Evolutionary conservation across 2,888 invertebrate genomes (phyloP).

Genomic region (Scotopteryx bipunctaria): DNA sequence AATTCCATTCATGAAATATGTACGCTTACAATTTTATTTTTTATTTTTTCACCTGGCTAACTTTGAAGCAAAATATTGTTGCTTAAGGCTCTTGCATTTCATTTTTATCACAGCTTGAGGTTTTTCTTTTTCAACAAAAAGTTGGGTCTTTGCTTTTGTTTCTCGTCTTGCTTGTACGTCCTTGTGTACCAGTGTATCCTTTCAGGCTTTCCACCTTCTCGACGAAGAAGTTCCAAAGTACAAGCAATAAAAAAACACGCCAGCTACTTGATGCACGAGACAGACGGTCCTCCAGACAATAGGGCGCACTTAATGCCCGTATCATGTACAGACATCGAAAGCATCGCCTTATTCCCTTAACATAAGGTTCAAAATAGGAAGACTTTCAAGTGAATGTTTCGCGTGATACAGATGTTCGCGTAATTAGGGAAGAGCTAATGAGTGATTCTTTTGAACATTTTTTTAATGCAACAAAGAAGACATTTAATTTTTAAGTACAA

Average conservation of each 20-base stretch:
- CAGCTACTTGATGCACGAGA: conserved; percentile 66
- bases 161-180: conserved; percentile 6
- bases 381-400: conserved; percentile 12
- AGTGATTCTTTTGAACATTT: conserved; percentile 40
- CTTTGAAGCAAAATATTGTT: too few relatives aligned
- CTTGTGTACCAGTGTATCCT: conserved; percentile 4
- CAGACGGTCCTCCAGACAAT: conserved; percentile 76
- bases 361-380: conserved; percentile 26
- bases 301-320: conserved; percentile 68
- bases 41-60: too few relatives aligned
- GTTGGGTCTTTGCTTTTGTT: conserved; percentile 2
- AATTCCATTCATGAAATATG: too few relatives aligned
- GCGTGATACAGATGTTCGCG: conserved; percentile 55
- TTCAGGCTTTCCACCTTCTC: conserved; percentile 8
- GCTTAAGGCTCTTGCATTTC: too few relatives aligned
- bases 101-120: too few relatives aligned
- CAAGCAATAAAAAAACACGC: conserved; percentile 69
- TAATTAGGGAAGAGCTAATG: conserved; percentile 56
- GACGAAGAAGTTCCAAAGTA: conserved; percentile 46
- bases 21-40: too few relatives aligned
- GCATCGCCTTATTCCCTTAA: conserved; percentile 20
- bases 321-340: conserved; percentile 49
- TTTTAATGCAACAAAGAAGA: conserved; percentile 30
- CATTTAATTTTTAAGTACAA: conserved; percentile 1
- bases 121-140: conserved; percentile 4